These are phyloP conservation scores for Thunnus thynnus DNA, from an alignment of 2,113 vertebrate genomes.

Conservation along the genomic window DNA sequence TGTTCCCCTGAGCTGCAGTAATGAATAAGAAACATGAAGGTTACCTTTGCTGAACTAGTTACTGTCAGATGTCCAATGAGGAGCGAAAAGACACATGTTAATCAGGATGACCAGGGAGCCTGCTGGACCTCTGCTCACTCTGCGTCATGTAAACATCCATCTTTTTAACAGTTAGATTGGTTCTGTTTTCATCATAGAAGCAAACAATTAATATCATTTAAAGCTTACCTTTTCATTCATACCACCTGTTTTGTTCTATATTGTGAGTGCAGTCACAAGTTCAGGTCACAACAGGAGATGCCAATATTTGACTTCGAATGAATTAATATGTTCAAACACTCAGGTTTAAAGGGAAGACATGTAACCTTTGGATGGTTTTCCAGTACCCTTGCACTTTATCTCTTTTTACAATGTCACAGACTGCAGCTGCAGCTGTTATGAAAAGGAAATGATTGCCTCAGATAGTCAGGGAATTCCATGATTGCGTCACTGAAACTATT, in stretches of 20 bases:
- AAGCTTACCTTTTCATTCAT: not conserved
- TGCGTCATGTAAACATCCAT: too few relatives aligned
- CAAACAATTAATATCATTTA: not conserved
- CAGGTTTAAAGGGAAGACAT: conserved; percentile 15
- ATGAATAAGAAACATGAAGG: not conserved
- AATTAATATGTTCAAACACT: conserved; percentile 36
- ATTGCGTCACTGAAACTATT: conserved; percentile 5
- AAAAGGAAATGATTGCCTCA: conserved; percentile 28
- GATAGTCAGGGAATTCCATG: conserved; percentile 22
- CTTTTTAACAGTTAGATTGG: too few relatives aligned
- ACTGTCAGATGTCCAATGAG: not conserved
- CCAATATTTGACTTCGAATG: conserved; percentile 56
- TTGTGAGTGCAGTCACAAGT: conserved; percentile 22
- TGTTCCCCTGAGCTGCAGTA: not conserved
- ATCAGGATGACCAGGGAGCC: too few relatives aligned
- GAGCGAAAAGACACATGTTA: not conserved
- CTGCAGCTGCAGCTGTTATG: conserved; percentile 2
- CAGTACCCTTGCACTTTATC: conserved; percentile 28
- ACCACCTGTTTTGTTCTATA: not conserved
- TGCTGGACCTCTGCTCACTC: too few relatives aligned
- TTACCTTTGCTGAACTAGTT: not conserved
- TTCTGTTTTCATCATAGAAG: not conserved
- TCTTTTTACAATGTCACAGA: conserved; percentile 18
- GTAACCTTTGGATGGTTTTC: conserved; percentile 16
- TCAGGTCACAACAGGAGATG: conserved; percentile 30